A percentile compares a stretch with the other conserved stretches of the same genome.
Conservation (phyloP, 2,797 vertebrate species). For the Acanthiza pusilla region DNA sequence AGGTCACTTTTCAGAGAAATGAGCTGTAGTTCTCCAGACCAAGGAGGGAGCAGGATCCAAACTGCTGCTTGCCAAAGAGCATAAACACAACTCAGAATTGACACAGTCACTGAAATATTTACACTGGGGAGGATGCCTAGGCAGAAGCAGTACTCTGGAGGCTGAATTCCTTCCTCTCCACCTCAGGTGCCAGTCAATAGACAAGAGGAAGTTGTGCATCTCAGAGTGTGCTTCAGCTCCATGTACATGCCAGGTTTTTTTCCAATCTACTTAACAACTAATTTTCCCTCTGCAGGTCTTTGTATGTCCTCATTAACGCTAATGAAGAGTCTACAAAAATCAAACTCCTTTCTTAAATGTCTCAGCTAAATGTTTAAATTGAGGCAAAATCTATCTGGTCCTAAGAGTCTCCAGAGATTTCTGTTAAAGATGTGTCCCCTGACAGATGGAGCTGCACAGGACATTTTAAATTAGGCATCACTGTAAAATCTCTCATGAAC, state of each 20-base stretch:
- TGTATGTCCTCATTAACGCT: background rate
- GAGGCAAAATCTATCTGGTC: background rate
- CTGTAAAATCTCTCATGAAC: background rate
- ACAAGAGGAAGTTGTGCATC: background rate
- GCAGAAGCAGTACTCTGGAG: background rate
- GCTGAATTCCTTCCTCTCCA: background rate
- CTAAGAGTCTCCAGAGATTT: background rate
- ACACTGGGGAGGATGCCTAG: background rate
- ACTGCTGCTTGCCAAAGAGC: background rate
- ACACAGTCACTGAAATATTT: background rate
- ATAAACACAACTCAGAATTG: background rate
- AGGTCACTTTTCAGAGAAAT: background rate
- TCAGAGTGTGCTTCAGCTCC: background rate
- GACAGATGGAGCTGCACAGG: background rate
- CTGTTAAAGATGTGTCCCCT: background rate
- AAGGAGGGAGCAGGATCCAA: background rate
- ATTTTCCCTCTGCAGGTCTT: background rate
- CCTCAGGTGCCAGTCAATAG: background rate
- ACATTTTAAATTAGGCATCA: background rate
- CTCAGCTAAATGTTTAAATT: background rate
- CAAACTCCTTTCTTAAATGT: background rate
- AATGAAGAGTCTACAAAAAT: background rate
- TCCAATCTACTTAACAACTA: background rate
- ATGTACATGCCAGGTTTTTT: background rate
- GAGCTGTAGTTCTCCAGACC: background rate